Percentiles rank a stretch among this genome's conserved stretches.
Evolutionary conservation across 2,113 vertebrate genomes (phyloP).

Genomic region (Hymenochirus boettgeri): DNA sequence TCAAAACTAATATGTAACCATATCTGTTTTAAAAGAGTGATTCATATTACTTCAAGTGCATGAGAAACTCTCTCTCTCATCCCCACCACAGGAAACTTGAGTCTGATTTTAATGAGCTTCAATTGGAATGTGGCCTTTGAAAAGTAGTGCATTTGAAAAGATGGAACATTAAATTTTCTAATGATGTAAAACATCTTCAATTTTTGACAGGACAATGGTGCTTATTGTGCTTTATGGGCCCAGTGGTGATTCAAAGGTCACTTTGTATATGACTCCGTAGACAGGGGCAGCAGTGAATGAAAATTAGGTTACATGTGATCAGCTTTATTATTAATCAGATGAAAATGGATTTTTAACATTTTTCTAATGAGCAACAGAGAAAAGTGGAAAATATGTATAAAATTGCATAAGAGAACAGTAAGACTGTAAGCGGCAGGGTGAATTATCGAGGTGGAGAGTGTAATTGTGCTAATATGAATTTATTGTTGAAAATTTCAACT

Average conservation of each 20-base stretch:
- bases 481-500: slow-evolving; percentile 61
- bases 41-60: slow-evolving; percentile 95
- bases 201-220: slow-evolving; percentile 92
- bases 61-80: slow-evolving; percentile 85
- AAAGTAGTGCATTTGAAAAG: slow-evolving; percentile 88
- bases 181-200: slow-evolving; percentile 96
- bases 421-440: slow-evolving; percentile 45
- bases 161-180: slow-evolving; percentile 91
- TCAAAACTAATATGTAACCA: slow-evolving; percentile 97
- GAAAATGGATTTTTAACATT: slow-evolving; percentile 99
- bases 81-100: slow-evolving; percentile 88
- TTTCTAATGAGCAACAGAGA: slow-evolving; percentile 89
- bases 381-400: slow-evolving; percentile 71
- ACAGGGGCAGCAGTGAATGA: slow-evolving; percentile 95
- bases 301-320: slow-evolving; percentile 99
- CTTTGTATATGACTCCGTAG: slow-evolving; percentile 89
- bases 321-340: slow-evolving; percentile 99
- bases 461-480: slow-evolving; percentile 52
- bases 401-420: slow-evolving; percentile 49
- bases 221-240: slow-evolving; percentile 94
- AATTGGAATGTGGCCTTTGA: slow-evolving; percentile 94
- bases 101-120: slow-evolving; percentile 89
- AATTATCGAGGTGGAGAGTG: slow-evolving; percentile 44
- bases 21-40: slow-evolving; percentile 99
- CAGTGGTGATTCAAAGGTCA: slow-evolving; percentile 96